Base-by-base conservation (phyloP, 1,140 invertebrate species). In the Drosophila setifemur region DNA sequence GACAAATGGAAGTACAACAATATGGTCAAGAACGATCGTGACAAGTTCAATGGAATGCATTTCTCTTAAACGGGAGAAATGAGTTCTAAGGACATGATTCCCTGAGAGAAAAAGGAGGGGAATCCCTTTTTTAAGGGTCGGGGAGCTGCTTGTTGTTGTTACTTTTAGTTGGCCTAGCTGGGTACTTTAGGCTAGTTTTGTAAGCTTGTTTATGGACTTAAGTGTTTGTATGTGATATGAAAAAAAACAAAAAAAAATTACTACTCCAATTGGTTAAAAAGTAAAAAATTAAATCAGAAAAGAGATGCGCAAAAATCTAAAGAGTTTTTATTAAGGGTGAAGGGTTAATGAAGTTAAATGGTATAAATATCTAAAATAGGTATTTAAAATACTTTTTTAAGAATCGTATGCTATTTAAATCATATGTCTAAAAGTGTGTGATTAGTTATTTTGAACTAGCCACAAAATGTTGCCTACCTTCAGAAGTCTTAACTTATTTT, bases 1-100 rank as follows among this genome's bases (percentile, higher is more conserved):
- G 85, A 88, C 11, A 90, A 90, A 57, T 90, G 88, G 88, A 90
- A 90, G 28, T 90, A 89, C 61, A 90, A 90, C 47, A 72, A 87
- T 25, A 90, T 90, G 88, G 88, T 90, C 37, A 72, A 74, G 28
- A 60, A 90, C 43, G 73, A 90, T 26, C 88, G 88, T 11, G 78
- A 90, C 5, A 60, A 89, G 40, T 90, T 90, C 73, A 90, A 90
- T 47, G 68, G 47, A 44, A 69, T 90, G 73, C 88, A 90, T 58
- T 89, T 85, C 72, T 89, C 72, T 44, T 90, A 70, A 55, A 8
- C 18, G 4, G 1, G 9, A 7, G 16, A 0, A 23, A 26, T 40
- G 8, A n/a, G 4, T n/a, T 26, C 16, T 4, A 7, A 4, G 2
- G 3, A 39, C 25, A 28, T 21, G 31, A 6, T 0, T 1, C 21